Evolutionary conservation across 2,888 invertebrate genomes (phyloP).

Genomic region (Tetragnatha montana): DNA sequence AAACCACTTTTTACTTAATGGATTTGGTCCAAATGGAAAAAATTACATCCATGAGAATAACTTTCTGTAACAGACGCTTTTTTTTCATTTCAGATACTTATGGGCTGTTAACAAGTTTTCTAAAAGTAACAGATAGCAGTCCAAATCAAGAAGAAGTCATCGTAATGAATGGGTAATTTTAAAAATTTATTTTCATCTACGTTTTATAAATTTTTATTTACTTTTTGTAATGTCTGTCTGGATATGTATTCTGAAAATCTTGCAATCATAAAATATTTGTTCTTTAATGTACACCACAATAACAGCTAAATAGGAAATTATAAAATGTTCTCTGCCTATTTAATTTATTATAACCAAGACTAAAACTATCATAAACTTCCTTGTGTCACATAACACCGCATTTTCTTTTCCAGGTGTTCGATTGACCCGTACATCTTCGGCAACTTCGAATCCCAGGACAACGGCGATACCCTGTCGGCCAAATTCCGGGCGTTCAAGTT

Average conservation of each 20-base stretch:
- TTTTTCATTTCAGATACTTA: slow-evolving; percentile 71
- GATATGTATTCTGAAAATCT: no score
- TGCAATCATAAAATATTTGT: no score
- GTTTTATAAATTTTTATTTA: no score
- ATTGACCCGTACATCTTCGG: slow-evolving; percentile 94
- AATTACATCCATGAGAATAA: background rate
- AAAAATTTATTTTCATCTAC: background rate
- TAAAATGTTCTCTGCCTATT: no score
- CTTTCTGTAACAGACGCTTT: background rate
- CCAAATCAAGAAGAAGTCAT: slow-evolving; percentile 82
- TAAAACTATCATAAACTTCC: no score
- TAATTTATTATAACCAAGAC: no score
- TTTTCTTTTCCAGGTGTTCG: slow-evolving; percentile 84
- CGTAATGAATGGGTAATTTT: slow-evolving; percentile 88
- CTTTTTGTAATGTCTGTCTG: no score
- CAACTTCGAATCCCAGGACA: slow-evolving; percentile 89
- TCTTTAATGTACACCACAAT: no score
- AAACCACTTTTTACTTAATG: no score
- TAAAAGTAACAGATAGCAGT: slow-evolving; percentile 73
- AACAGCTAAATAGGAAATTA: no score
- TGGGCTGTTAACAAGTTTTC: slow-evolving; percentile 72
- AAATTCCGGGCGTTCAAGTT: slow-evolving; percentile 96
- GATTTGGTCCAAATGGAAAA: background rate
- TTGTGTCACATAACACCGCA: background rate
- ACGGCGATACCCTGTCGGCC: slow-evolving; percentile 88